phyloP scores from a whole-genome alignment of 2,888 invertebrate species.

The Ectemnius continuus region DNA sequence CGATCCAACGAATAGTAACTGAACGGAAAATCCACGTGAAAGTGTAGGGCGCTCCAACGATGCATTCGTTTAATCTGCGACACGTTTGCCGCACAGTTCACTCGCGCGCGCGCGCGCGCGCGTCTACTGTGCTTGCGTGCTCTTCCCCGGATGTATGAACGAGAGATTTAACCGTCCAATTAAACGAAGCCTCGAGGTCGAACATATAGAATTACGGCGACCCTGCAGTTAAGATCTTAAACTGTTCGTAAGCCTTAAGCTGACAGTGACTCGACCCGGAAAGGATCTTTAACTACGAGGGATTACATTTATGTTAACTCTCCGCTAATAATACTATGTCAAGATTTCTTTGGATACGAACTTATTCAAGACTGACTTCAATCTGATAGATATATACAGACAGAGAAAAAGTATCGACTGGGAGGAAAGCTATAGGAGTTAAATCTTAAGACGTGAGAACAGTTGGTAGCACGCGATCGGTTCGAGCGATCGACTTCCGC shows the following conservation, averaged over 20 bases:
- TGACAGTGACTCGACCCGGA: no score
- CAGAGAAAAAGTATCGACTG: conserved; percentile 4
- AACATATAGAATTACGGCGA: no score
- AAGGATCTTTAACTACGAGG: no score
- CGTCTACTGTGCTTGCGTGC: no score
- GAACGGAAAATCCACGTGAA: not conserved
- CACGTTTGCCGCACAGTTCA: not conserved
- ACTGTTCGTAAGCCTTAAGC: no score
- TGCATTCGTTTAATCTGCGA: not conserved
- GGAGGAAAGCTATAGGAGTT: conserved; percentile 30
- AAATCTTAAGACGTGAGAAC: conserved; percentile 45
- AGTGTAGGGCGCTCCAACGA: not conserved
- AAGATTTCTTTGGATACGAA: no score
- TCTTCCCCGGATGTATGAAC: not conserved
- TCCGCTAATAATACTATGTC: no score
- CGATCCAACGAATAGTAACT: not conserved
- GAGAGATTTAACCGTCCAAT: conserved; percentile 32
- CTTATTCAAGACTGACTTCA: not conserved
- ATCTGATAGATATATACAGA: not conserved
- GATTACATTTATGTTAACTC: no score
- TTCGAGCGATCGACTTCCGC: conserved; percentile 55
- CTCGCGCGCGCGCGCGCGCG: not conserved
- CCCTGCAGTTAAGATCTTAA: no score
- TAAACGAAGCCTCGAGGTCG: conserved; percentile 21
- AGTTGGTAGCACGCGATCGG: conserved; percentile 55